Base-by-base conservation (phyloP, 2,888 invertebrate genomes). In the Helleia helle region DNA sequence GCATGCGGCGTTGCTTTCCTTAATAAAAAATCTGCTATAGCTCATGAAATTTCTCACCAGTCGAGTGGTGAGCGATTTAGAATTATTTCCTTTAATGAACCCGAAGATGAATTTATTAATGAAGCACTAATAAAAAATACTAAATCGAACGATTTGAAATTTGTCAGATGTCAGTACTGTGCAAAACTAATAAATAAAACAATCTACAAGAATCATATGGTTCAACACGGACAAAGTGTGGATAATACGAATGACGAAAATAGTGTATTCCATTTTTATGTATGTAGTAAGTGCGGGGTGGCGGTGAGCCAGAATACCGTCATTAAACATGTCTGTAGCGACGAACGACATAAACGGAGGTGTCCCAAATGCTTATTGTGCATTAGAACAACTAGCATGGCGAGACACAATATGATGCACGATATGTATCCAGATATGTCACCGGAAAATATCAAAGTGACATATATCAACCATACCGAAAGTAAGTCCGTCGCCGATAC, bases 31-130 rank as follows among this genome's bases (percentile, higher is more conserved):
- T 13, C 42, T 4, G 31, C 44, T n/a, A 25, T 6, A 0, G 18
- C 34, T 0, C 70, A 70, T n/a, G 18, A 41, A 0, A 8, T 11
- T 0, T 38, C 44, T 0, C 69, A 70, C 22, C 27, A 13, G 13
- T 2, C 41, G 29, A 46, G 25, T 38, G 6, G 50, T 29, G 27
- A 44, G 4, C 34, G 41, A 1, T 44, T 54, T 1, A 46, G 47
- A 7, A 47, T 60, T 1, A 40, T 62, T 1, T 38, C 39, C 0
- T 65, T 65, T 12, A 59, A 56, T 11, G 28, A 46, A 2, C 9
- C 38, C 0, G 44, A 40, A 0, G 53, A 56, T 13, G 40, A 22
- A 0, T 37, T 40, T 0, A 38, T 45, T 1, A 55, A 57, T 9
- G 38, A 40, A n/a, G 40, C 44, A 0, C 12, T 52, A 3, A 38